A percentile compares a stretch with the other conserved stretches of the same genome.
phyloP scores from a whole-genome alignment of 2,888 invertebrate species.

The Drosophila meridionalis region DNA sequence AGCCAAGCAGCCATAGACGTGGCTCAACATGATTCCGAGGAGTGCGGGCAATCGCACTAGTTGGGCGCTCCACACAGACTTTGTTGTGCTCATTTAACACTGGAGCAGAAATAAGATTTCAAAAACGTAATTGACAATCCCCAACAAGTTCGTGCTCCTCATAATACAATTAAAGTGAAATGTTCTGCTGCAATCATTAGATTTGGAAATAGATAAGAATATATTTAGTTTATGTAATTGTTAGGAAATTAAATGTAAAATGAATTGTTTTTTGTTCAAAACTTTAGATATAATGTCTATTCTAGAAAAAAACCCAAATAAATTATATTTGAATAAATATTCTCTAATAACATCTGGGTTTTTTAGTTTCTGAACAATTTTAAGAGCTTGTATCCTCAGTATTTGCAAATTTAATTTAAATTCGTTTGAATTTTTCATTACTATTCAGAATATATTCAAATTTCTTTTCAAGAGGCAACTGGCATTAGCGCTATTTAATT shows the following conservation, averaged over 20 bases:
- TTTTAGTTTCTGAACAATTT: too few species aligned
- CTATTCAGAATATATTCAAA: not conserved
- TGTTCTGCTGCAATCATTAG: not conserved
- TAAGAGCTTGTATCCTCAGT: too few species aligned
- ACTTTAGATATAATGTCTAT: too few species aligned
- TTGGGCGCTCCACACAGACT: constrained; percentile 5
- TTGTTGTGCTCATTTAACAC: constrained; percentile 4
- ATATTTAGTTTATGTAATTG: not conserved
- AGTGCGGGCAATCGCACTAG: constrained; percentile 11
- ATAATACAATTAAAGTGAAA: not conserved
- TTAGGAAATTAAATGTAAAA: too few species aligned
- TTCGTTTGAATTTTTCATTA: not conserved
- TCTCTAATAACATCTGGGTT: not conserved
- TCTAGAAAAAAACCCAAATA: too few species aligned
- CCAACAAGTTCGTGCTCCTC: not conserved
- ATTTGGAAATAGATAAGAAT: not conserved
- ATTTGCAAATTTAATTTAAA: not conserved
- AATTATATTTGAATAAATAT: too few species aligned
- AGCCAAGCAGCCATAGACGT: constrained; percentile 17
- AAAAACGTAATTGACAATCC: not conserved
- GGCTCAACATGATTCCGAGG: constrained; percentile 26
- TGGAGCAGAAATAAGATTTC: not conserved
- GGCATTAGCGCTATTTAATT: not conserved
- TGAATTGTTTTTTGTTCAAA: too few species aligned
- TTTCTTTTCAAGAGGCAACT: too few species aligned